Percentiles rank a stretch among this genome's conserved stretches.
phyloP scores from a whole-genome alignment of 2,888 invertebrate species.

The Ephialtes manifestator region DNA sequence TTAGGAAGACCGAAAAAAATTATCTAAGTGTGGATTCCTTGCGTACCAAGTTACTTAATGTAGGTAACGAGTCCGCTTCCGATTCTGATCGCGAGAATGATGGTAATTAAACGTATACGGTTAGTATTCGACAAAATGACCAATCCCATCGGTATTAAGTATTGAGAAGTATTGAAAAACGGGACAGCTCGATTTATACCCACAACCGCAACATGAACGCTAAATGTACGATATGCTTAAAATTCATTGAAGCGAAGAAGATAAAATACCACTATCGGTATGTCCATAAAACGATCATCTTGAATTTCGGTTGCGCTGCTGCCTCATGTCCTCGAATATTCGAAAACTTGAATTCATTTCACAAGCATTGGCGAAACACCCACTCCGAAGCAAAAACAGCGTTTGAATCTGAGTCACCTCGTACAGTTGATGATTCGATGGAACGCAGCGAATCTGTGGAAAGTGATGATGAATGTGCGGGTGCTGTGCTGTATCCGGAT shows the following conservation, averaged over 20 bases:
- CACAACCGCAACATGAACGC: conserved; percentile 13
- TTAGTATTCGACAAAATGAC: background rate
- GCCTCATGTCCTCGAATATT: conserved; percentile 31
- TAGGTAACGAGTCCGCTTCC: background rate
- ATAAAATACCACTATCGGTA: conserved; percentile 29
- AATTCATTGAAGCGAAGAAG: conserved; percentile 12
- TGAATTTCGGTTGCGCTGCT: conserved; percentile 20
- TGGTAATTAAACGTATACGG: background rate
- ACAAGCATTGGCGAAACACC: conserved; percentile 9
- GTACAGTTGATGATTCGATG: no score
- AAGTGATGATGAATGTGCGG: no score
- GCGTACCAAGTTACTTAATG: background rate
- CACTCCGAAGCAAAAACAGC: no score
- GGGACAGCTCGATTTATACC: no score
- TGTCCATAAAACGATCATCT: conserved; percentile 15
- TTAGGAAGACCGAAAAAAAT: background rate
- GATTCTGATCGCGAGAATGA: background rate
- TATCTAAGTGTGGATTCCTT: background rate
- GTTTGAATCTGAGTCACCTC: background rate
- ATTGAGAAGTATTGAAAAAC: background rate
- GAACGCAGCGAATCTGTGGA: no score
- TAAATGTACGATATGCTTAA: conserved; percentile 32
- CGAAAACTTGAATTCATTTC: conserved; percentile 30
- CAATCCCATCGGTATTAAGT: background rate
- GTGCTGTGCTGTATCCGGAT: no score